Base-by-base conservation (phyloP, 1,140 invertebrate species). In the Arctopsyche grandis region DNA sequence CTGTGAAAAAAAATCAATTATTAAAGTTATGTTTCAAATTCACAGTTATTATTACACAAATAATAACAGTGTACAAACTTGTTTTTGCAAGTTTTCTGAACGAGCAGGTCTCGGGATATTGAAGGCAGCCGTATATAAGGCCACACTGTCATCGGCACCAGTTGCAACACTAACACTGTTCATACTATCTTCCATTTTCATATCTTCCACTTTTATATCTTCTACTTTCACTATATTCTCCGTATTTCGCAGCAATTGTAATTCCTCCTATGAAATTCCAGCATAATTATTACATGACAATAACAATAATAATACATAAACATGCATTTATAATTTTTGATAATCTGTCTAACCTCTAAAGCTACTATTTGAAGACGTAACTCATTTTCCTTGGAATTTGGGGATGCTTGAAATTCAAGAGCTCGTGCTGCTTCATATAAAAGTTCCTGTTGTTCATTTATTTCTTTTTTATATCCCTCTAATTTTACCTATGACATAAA, bases 381-480 rank as follows among this genome's bases (percentile, higher is more conserved):
- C 69, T 82, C 79, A 5, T 75, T 58, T 74, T 82, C 81, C n/a
- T 79, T 77, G 38, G 60, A 38, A 43, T 79, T 73, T 16, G 82
- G 83, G 79, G 87, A 85, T 69, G 88, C 87, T 82, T 94, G 93
- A 73, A 94, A 88, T 79, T 94, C 91, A 81, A 96, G 91, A 0
- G 93, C 94, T 85, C 92, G 93, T 0, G 94, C 94, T 4, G 95
- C 96, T 83, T 95, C 94, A 79, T 92, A 93, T 14, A 97, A 87
- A 60, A 97, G 88, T 83, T 94, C 93, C 83, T 96, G 94, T 86
- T 96, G 96, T 82, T 96, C 94, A 26, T 89, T 86, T 0, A 96
- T 84, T 80, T 96, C 94, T 83, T 94, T 93, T 80, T 92, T 92
- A 56, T 96, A 83, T 82, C 93, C 92, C 85, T 96, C 94, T 12